These are phyloP conservation scores for Dicranocentrus wangi DNA, from an alignment of 2,888 invertebrate species.

Conservation along the genomic window DNA sequence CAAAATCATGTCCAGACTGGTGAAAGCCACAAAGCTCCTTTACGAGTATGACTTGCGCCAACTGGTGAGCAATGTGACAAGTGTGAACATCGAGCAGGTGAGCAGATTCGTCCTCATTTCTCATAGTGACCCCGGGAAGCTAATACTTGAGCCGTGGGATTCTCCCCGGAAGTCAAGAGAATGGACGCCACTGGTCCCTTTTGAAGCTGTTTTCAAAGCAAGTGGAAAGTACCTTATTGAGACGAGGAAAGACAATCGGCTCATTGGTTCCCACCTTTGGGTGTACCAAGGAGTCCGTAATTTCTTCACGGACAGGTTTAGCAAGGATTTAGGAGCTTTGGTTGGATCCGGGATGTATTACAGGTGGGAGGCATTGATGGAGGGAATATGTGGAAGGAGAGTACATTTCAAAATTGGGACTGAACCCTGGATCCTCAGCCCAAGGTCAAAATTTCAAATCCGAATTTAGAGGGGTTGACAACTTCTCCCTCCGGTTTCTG, in stretches of 20 bases:
- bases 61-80: not conserved
- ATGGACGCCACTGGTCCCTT: conserved; percentile 34
- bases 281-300: conserved; percentile 28
- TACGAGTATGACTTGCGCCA: conserved; percentile 30
- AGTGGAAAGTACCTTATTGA: conserved; percentile 26
- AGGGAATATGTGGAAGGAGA: not conserved
- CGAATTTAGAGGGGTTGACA: not conserved
- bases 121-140: conserved; percentile 7
- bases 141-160: not conserved
- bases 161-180: not conserved
- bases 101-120: conserved; percentile 25
- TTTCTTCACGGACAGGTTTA: conserved; percentile 30
- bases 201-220: conserved; percentile 2
- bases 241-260: not conserved
- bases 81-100: not conserved
- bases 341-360: conserved; percentile 6
- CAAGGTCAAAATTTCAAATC: not conserved
- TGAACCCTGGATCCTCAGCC: not conserved
- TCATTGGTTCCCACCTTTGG: conserved; percentile 8
- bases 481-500: conserved; percentile 7
- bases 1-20: conserved; percentile 31
- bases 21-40: conserved; percentile 8
- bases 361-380: not conserved
- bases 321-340: conserved; percentile 14
- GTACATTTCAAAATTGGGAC: not conserved